Evolutionary conservation across 2,113 vertebrate species (phyloP), one percentile per base, ranked within the genome.

Genomic region (Brachyhypopomus occidentalis): DNA sequence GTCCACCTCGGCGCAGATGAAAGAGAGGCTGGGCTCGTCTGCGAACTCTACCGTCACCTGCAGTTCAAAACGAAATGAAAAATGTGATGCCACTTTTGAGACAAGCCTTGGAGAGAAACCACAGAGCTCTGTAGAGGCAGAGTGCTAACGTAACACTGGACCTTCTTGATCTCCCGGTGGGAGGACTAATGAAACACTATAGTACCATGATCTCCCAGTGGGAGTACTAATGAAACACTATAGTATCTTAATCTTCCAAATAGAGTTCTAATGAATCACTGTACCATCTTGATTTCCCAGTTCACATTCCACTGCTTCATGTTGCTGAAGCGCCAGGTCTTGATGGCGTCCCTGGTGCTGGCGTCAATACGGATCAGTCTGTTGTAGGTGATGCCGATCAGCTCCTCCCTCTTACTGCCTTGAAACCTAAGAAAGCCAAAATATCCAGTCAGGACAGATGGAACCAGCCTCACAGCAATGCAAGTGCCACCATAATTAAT

Each of bases 291-390:
- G 22, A 99, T 98, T 90, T 99, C 97, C 98, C 98, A 99, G 93
- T 99, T 99, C 41, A 99, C 97, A 0, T 99, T 99, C 98, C 98
- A 99, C 92, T 99, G 98, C 72, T 99, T 99, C 98, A 99, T 99
- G 93, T 99, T 99, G 94, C 96, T 98, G 91, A 99, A 97, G 58
- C 97, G 92, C 98, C 97, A 99, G 7, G 98, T 99, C 88, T 99
- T 99, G 88, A 98, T 95, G 16, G 98, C 97, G 0, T 99, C 98
- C 6, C 98, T 97, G 0, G 95, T 97, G 93, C 92, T 63, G 8
- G 96, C 95, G 0, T 99, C 98, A 96, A 99, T 98, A 55, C 98
- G 93, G 83, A 99, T 99, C 86, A 99, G 87, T 52, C 98, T 94
- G 88, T 99, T 99, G 88, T 99, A 99, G 72, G 98, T 96, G 86